A percentile compares a stretch with the other conserved stretches of the same genome.
Conservation (phyloP, 1,140 invertebrate genomes). For the Penaeus chinensis region DNA sequence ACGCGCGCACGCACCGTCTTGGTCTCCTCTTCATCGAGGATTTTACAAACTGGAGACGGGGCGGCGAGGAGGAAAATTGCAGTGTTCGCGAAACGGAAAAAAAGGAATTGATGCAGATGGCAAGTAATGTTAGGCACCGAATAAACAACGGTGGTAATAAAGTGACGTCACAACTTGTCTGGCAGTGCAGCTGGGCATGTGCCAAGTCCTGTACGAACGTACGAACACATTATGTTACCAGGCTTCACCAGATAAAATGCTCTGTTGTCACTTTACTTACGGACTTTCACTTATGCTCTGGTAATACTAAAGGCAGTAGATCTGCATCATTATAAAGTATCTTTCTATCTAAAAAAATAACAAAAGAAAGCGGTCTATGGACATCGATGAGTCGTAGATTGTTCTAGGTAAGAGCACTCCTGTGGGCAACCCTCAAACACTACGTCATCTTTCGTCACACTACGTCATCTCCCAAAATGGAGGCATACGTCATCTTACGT, state of each 20-base stretch:
- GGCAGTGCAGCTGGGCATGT: constrained; percentile 30
- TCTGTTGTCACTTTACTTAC: too few species aligned
- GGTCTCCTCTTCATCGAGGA: too few species aligned
- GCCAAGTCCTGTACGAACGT: constrained; percentile 23
- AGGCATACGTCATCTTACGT: constrained; percentile 38
- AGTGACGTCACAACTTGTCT: constrained; percentile 37
- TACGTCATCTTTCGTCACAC: constrained; percentile 40
- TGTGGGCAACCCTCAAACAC: constrained; percentile 38
- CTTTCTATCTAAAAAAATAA: not conserved
- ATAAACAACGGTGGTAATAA: not conserved
- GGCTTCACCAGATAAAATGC: not conserved
- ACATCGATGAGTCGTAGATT: not conserved
- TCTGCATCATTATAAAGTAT: too few species aligned
- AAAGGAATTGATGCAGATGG: not conserved
- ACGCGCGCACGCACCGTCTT: too few species aligned
- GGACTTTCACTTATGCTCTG: not conserved
- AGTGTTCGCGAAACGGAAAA: constrained; percentile 4
- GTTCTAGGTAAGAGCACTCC: not conserved
- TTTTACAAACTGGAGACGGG: not conserved
- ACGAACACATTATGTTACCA: constrained; percentile 20
- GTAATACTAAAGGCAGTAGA: too few species aligned
- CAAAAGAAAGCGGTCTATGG: not conserved
- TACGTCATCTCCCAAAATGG: constrained; percentile 53
- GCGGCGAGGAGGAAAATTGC: not conserved
- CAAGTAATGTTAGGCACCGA: not conserved